These are phyloP conservation scores for Scolopax bukidnonensis DNA, from an alignment of 2,797 vertebrate species.

Conservation along the genomic window DNA sequence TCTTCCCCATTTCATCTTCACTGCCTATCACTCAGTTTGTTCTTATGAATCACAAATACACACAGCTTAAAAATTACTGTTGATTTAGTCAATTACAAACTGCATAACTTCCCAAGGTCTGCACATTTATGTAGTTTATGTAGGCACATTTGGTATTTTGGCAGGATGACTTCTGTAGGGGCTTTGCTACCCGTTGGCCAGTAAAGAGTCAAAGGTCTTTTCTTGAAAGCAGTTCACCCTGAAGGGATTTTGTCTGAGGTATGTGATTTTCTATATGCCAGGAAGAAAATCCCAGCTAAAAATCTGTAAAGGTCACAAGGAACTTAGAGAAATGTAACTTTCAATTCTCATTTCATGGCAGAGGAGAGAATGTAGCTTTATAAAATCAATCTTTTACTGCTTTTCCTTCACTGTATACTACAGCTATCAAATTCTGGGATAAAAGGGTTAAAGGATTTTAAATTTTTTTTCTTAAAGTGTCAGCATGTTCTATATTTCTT, in stretches of 20 bases:
- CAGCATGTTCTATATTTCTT: conserved; percentile 2
- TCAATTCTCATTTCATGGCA: background rate
- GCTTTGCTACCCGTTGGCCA: background rate
- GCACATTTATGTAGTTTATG: background rate
- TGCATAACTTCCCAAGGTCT: background rate
- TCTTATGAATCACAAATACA: background rate
- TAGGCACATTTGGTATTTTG: background rate
- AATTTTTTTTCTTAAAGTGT: background rate
- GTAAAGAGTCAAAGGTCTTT: background rate
- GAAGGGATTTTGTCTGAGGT: background rate
- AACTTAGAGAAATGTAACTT: background rate
- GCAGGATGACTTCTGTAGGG: background rate
- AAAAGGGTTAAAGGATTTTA: conserved; percentile 19
- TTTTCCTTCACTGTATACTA: background rate
- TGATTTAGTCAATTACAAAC: background rate
- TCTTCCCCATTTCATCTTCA: background rate
- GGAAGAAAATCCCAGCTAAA: background rate
- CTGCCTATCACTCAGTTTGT: fast-evolving
- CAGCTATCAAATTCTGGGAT: background rate
- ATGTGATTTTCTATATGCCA: background rate
- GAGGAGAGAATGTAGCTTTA: background rate
- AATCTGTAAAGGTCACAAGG: background rate
- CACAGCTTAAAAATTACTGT: background rate
- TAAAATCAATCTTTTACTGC: background rate
- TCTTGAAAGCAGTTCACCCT: background rate